A percentile compares a stretch with the other conserved stretches of the same genome.
phyloP scores from a whole-genome alignment of 2,113 vertebrate genomes.

The Engystomops pustulosus region DNA sequence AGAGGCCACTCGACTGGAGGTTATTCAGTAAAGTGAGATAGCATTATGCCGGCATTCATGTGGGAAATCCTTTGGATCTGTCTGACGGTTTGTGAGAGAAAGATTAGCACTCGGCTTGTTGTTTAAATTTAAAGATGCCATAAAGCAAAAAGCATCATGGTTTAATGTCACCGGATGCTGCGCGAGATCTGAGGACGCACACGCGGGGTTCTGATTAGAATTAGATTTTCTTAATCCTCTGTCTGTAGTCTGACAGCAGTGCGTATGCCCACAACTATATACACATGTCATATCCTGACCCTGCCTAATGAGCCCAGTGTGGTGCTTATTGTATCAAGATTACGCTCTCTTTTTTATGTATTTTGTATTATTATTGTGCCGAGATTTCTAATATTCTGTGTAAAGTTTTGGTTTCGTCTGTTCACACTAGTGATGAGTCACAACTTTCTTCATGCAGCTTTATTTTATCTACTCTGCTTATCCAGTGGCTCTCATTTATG shows the following conservation, averaged over 20 bases:
- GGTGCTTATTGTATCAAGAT: neutral
- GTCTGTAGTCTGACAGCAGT: neutral
- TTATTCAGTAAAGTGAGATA: constrained; percentile 50
- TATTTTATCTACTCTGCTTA: too few relatives aligned
- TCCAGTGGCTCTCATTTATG: too few relatives aligned
- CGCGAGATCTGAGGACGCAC: neutral
- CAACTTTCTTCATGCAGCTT: too few relatives aligned
- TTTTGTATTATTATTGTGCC: neutral
- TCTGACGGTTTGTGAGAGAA: constrained; percentile 22
- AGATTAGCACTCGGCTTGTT: constrained; percentile 25
- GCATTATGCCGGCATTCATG: constrained; percentile 31
- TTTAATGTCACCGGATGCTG: neutral
- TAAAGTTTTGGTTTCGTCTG: too few relatives aligned
- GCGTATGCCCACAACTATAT: neutral
- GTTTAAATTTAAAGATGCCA: constrained; percentile 37
- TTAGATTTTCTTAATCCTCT: constrained; percentile 15
- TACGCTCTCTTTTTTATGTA: too few relatives aligned
- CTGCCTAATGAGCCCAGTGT: neutral
- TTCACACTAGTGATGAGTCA: too few relatives aligned
- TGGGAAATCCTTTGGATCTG: constrained; percentile 33
- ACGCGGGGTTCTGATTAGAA: neutral
- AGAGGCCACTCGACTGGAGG: constrained; percentile 43
- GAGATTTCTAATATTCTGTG: neutral
- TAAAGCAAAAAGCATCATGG: constrained; percentile 10
- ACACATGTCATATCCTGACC: neutral